A percentile compares a stretch with the other conserved stretches of the same genome.
These are phyloP conservation scores for Diadophis punctatus DNA, from an alignment of 2,113 vertebrate genomes.

Conservation along the genomic window DNA sequence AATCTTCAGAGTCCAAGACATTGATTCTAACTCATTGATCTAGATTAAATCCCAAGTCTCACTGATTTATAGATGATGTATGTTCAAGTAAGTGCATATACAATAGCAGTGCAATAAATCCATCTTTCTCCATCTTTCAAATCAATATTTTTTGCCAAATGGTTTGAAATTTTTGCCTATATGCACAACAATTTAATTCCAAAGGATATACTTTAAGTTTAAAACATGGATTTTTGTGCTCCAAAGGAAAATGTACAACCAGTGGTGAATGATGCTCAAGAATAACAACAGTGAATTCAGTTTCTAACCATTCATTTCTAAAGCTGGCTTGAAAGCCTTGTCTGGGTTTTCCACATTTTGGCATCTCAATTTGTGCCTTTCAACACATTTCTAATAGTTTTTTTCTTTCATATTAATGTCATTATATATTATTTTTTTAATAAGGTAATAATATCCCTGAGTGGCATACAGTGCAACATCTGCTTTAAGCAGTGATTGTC, in stretches of 20 bases:
- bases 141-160: slow-evolving; percentile 39
- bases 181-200: slow-evolving; percentile 28
- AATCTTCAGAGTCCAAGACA: neutral
- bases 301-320: slow-evolving; percentile 57
- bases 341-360: slow-evolving; percentile 75
- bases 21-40: neutral
- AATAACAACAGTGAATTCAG: slow-evolving; percentile 73
- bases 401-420: slow-evolving; percentile 60
- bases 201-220: slow-evolving; percentile 12
- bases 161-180: slow-evolving; percentile 13
- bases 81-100: neutral
- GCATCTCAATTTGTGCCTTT: slow-evolving; percentile 52
- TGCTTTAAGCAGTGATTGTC: slow-evolving; percentile 85
- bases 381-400: slow-evolving; percentile 67
- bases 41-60: neutral
- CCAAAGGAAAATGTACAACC: slow-evolving; percentile 13
- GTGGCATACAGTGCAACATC: slow-evolving; percentile 76
- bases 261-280: slow-evolving; percentile 38
- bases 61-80: neutral
- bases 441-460: slow-evolving; percentile 83
- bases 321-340: slow-evolving; percentile 84
- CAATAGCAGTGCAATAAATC: slow-evolving; percentile 25
- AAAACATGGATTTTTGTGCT: slow-evolving; percentile 3
- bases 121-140: neutral
- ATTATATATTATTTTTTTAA: slow-evolving; percentile 61